Evolutionary conservation across 2,797 vertebrate species (phyloP), one percentile per base, ranked within the genome.

Genomic region (Malurus leucopterus): DNA sequence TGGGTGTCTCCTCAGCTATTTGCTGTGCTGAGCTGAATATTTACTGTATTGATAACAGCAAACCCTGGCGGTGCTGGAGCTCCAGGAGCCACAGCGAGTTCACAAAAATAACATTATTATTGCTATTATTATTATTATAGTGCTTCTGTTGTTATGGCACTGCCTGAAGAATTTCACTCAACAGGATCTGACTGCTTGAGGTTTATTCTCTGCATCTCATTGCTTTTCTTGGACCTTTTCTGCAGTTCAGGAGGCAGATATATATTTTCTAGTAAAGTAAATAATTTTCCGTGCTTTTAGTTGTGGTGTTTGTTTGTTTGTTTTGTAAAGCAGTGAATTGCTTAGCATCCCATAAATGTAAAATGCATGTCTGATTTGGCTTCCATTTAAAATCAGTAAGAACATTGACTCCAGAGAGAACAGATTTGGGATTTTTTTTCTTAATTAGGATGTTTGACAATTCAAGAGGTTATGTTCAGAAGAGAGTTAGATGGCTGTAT

Each of bases 1-100:
- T 91, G 89, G 81, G 34, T 88, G 50, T 32, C 79, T 92, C 64
- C 73, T 79, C 78, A 83, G 34, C 64, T 69, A 5, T 91, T 88
- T 84, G 77, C 86, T 83, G 74, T 75, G 64, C 76, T 90, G 93
- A 94, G 67, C 78, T 87, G 89, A 86, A 70, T 92, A 77, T 93
- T 89, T 92, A 49, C 57, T 86, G 73, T 69, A 61, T 50, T 55
- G 72, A 40, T 59, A 91, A 18, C 68, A 68, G 64, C 74, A 83
- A 55, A 53, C 24, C 44, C 29, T 62, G 47, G 70, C 43, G 65
- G 54, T 47, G 61, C 51, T 83, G 77, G 38, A 51, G 58, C 43
- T 86, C n/a, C 1, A 0, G 68, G 40, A 84, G 68, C 44, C 75
- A 74, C 61, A 77, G 54, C 46, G 84, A 88, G 85, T 67, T 90